These are phyloP conservation scores for Thymelicus acteon DNA, from an alignment of 2,888 invertebrate species.

Conservation along the genomic window DNA sequence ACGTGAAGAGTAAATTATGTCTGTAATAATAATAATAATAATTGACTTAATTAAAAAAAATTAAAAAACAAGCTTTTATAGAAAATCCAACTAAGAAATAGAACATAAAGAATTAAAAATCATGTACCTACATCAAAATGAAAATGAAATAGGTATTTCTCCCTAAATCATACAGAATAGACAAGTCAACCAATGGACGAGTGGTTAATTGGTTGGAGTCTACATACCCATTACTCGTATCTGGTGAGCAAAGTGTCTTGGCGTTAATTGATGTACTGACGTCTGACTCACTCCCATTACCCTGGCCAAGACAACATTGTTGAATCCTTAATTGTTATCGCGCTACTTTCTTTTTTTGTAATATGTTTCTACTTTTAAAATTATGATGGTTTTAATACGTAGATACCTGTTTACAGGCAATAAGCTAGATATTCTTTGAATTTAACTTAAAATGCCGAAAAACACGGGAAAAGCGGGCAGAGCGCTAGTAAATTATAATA, in stretches of 20 bases:
- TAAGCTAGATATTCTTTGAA: not conserved
- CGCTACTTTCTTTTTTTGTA: slow-evolving; percentile 27
- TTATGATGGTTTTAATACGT: not conserved
- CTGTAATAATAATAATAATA: too few relatives aligned
- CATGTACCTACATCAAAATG: too few relatives aligned
- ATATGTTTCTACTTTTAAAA: not conserved
- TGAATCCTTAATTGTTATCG: slow-evolving; percentile 39
- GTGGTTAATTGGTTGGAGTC: slow-evolving; percentile 71
- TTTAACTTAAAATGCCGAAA: too few relatives aligned
- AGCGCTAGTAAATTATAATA: too few relatives aligned
- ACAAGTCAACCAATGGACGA: slow-evolving; percentile 46
- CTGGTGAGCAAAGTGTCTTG: slow-evolving; percentile 67
- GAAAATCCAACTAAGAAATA: too few relatives aligned
- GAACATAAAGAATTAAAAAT: too few relatives aligned
- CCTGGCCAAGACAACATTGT: slow-evolving; percentile 50
- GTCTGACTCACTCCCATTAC: slow-evolving; percentile 61
- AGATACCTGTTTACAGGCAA: not conserved
- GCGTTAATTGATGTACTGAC: slow-evolving; percentile 64
- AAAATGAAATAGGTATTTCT: slow-evolving; percentile 41
- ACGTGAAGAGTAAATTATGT: too few relatives aligned
- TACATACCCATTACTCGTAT: slow-evolving; percentile 64
- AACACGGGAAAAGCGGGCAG: too few relatives aligned
- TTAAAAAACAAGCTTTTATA: too few relatives aligned
- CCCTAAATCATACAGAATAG: slow-evolving; percentile 47
- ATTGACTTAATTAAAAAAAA: too few relatives aligned